These are phyloP conservation scores for Nephrotoma flavescens DNA, from an alignment of 2,888 invertebrate genomes.

Conservation along the genomic window DNA sequence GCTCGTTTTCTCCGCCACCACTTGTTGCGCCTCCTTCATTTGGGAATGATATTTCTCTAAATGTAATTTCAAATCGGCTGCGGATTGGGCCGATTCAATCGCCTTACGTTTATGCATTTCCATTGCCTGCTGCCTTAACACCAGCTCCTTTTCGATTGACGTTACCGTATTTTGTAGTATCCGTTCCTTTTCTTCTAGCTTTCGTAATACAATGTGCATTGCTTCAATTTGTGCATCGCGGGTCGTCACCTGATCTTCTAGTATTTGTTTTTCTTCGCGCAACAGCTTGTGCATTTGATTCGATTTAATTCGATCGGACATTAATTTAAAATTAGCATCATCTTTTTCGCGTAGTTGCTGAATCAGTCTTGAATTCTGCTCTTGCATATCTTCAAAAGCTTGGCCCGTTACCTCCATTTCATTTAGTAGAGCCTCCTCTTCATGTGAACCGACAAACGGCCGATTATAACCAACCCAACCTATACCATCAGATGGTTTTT, in stretches of 20 bases:
- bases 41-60: constrained; percentile 97
- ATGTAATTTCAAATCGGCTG: constrained; percentile 92
- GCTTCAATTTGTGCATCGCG: constrained; percentile 84
- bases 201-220: constrained; percentile 83
- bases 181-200: constrained; percentile 91
- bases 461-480: constrained; percentile 40
- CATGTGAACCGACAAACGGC: constrained; percentile 64
- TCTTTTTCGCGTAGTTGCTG: constrained; percentile 94
- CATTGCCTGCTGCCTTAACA: constrained; percentile 87
- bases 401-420: constrained; percentile 99
- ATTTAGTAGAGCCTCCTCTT: constrained; percentile 90
- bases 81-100: constrained; percentile 92
- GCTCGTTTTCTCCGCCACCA: constrained; percentile 92
- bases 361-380: constrained; percentile 88
- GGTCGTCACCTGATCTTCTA: constrained; percentile 75
- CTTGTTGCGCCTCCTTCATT: constrained; percentile 93
- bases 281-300: constrained; percentile 90
- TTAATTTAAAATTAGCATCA: constrained; percentile 95
- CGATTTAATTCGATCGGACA: constrained; percentile 93
- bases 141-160: constrained; percentile 86
- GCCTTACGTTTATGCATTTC: constrained; percentile 97
- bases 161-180: constrained; percentile 81
- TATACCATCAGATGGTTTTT: constrained; percentile 50
- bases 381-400: constrained; percentile 99
- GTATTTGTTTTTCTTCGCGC: constrained; percentile 84